Conservation (phyloP, 2,113 vertebrate species). For the Otis tarda region DNA sequence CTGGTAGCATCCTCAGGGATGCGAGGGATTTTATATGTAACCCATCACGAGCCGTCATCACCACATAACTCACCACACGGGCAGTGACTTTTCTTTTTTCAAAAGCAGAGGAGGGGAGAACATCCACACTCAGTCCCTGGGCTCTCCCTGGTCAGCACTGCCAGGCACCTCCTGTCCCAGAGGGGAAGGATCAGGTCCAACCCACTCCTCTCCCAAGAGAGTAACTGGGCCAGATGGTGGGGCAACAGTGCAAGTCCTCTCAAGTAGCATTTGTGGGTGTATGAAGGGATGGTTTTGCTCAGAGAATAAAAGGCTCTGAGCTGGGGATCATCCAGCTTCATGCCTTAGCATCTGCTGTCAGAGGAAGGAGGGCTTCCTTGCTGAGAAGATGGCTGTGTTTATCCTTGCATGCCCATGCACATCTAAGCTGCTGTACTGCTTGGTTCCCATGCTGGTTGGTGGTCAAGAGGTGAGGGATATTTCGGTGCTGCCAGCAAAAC, state of each 20-base stretch:
- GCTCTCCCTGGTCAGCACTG: background rate
- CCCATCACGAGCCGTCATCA: constrained; percentile 7
- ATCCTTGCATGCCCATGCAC: background rate
- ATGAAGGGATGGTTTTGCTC: background rate
- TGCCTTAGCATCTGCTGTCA: background rate
- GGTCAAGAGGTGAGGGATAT: background rate
- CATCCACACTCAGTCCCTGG: background rate
- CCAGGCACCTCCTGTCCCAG: background rate
- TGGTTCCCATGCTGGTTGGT: background rate
- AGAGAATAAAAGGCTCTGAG: background rate
- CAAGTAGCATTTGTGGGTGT: background rate
- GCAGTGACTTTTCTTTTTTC: background rate
- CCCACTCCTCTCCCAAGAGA: background rate
- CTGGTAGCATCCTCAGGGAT: constrained; percentile 45
- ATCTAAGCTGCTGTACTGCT: background rate
- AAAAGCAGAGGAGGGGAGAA: background rate
- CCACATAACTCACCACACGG: constrained; percentile 8
- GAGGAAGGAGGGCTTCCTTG: background rate
- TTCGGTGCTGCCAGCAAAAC: background rate
- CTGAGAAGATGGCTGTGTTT: background rate
- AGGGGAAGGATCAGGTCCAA: background rate
- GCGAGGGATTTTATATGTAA: background rate
- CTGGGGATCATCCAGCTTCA: background rate
- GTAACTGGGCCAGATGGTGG: background rate
- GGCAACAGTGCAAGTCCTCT: background rate